Percentiles rank a stretch among this genome's conserved stretches.
phyloP scores from a whole-genome alignment of 2,113 vertebrate genomes.

The Martes martes region DNA sequence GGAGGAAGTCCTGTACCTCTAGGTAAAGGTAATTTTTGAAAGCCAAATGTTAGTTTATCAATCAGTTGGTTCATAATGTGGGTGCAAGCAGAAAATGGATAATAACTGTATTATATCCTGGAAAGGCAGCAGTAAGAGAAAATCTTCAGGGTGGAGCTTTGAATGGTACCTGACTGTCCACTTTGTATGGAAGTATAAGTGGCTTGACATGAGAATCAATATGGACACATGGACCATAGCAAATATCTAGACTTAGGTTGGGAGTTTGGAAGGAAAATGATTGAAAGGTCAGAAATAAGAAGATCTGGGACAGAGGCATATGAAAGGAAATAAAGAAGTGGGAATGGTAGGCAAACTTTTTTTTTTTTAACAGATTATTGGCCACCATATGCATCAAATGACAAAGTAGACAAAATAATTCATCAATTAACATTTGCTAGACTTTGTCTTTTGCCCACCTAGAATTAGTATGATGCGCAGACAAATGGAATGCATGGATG shows the following conservation, averaged over 20 bases:
- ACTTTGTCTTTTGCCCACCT: background rate
- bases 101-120: background rate
- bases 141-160: background rate
- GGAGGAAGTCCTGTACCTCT: background rate
- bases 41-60: background rate
- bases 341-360: background rate
- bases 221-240: background rate
- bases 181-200: background rate
- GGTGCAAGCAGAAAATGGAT: background rate
- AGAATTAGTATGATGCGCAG: background rate
- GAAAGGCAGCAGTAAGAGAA: background rate
- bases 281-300: background rate
- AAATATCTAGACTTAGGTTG: background rate
- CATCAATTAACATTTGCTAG: background rate
- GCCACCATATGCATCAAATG: background rate
- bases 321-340: background rate
- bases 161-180: background rate
- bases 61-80: background rate
- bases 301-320: background rate
- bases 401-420: background rate
- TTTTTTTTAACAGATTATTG: background rate
- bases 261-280: background rate
- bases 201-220: background rate
- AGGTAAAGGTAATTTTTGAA: background rate
- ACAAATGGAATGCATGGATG: background rate